Conservation (phyloP, 2,888 invertebrate species). For the Drosophila yooni region DNA sequence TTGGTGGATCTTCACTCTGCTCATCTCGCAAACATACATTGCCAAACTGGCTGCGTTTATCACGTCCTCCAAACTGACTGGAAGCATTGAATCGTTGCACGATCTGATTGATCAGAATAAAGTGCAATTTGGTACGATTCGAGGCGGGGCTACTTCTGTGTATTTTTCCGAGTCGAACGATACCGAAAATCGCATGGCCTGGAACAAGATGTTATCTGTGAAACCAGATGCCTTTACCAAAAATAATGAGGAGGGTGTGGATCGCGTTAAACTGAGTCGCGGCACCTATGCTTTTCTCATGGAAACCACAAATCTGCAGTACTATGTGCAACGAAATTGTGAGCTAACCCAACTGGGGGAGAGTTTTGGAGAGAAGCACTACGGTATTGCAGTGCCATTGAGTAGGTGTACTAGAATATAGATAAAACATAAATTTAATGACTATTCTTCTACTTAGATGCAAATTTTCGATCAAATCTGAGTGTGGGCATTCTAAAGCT, state of each 20-base stretch:
- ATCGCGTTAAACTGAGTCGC: slow-evolving; percentile 90
- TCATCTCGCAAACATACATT: slow-evolving; percentile 94
- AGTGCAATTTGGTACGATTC: slow-evolving; percentile 96
- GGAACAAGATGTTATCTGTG: slow-evolving; percentile 93
- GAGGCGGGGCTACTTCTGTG: slow-evolving; percentile 94
- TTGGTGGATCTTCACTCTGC: slow-evolving; percentile 93
- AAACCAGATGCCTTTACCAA: slow-evolving; percentile 92
- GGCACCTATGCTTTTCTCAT: slow-evolving; percentile 96
- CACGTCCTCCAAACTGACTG: slow-evolving; percentile 94
- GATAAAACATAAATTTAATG: fast-evolving
- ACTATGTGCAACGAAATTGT: slow-evolving; percentile 92
- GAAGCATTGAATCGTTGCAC: slow-evolving; percentile 95
- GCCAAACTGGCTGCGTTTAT: slow-evolving; percentile 98
- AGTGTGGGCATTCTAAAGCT: slow-evolving; percentile 95
- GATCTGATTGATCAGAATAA: slow-evolving; percentile 96
- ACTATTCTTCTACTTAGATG: slow-evolving; percentile 86
- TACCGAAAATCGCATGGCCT: slow-evolving; percentile 94
- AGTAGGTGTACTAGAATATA: slow-evolving; percentile 87
- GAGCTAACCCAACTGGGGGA: slow-evolving; percentile 92
- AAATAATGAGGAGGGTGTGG: slow-evolving; percentile 93
- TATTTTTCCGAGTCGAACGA: slow-evolving; percentile 96
- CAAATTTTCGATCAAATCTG: slow-evolving; percentile 91
- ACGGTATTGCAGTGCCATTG: slow-evolving; percentile 96
- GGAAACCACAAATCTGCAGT: slow-evolving; percentile 98
- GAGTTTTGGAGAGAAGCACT: slow-evolving; percentile 95